Conservation (phyloP, 2,888 invertebrate genomes). For the Nyleta sp. region DNA sequence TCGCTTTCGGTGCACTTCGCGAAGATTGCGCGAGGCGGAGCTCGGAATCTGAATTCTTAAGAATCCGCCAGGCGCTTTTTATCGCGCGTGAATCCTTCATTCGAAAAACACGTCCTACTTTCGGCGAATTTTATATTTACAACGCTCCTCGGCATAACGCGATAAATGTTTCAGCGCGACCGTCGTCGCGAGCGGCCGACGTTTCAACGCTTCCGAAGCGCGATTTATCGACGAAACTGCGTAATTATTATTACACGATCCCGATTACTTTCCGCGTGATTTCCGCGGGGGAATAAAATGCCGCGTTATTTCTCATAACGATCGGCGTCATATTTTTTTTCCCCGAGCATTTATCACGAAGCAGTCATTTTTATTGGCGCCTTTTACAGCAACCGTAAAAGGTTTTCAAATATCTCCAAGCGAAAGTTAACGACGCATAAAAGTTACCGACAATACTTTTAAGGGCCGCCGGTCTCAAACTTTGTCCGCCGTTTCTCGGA, state of each 20-base stretch:
- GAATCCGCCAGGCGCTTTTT: constrained; percentile 15
- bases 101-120: constrained; percentile 37
- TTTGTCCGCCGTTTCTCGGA: constrained; percentile 26
- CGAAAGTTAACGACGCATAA: constrained; percentile 24
- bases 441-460: constrained; percentile 46
- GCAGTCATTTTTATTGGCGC: not conserved
- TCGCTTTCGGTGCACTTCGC: constrained; percentile 6
- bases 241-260: too few species aligned
- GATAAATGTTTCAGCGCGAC: constrained; percentile 28
- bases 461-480: constrained; percentile 23
- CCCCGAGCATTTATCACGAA: too few species aligned
- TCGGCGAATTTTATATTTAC: constrained; percentile 34
- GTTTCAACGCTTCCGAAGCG: too few species aligned
- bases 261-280: too few species aligned
- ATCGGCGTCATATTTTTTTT: too few species aligned
- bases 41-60: constrained; percentile 29
- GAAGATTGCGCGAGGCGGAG: constrained; percentile 19
- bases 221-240: too few species aligned
- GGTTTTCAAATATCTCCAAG: constrained; percentile 22
- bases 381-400: constrained; percentile 6
- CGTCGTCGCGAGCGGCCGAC: not conserved
- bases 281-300: too few species aligned
- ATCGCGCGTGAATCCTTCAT: constrained; percentile 35
- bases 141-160: constrained; percentile 13
- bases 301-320: too few species aligned